phyloP scores from a whole-genome alignment of 2,113 vertebrate genomes.

The Tursiops truncatus region DNA sequence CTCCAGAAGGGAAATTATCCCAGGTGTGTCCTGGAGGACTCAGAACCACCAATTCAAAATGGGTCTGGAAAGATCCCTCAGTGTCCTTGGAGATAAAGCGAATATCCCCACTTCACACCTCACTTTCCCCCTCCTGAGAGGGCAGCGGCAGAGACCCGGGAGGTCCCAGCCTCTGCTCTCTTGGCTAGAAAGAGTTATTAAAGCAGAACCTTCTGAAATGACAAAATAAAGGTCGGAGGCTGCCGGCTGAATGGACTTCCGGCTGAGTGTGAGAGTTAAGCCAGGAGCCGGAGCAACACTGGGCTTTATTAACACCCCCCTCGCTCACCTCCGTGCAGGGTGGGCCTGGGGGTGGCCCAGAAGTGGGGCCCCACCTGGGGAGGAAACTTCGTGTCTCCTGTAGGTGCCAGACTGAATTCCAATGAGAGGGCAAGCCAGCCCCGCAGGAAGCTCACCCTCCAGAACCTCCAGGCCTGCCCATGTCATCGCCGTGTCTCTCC shows the following conservation, averaged over 20 bases:
- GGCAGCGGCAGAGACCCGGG: too few species aligned
- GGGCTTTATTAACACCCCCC: neutral
- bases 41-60: neutral
- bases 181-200: neutral
- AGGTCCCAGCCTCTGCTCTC: neutral
- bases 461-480: neutral
- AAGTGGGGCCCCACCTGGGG: neutral
- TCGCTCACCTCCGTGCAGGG: neutral
- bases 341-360: neutral
- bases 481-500: fast-evolving
- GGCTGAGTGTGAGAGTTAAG: neutral
- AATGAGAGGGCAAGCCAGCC: neutral
- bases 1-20: neutral
- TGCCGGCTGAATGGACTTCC: neutral
- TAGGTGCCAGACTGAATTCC: neutral
- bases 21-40: neutral
- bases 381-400: neutral
- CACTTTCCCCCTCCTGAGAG: neutral
- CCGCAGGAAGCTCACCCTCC: neutral
- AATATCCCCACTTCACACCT: neutral
- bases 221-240: neutral
- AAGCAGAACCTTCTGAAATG: neutral
- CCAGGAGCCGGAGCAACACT: neutral
- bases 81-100: neutral
- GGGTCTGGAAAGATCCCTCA: neutral